Percentiles rank a stretch among this genome's conserved stretches.
These are phyloP conservation scores for Glaucomys volans DNA, from an alignment of 2,113 vertebrate genomes.

Conservation along the genomic window DNA sequence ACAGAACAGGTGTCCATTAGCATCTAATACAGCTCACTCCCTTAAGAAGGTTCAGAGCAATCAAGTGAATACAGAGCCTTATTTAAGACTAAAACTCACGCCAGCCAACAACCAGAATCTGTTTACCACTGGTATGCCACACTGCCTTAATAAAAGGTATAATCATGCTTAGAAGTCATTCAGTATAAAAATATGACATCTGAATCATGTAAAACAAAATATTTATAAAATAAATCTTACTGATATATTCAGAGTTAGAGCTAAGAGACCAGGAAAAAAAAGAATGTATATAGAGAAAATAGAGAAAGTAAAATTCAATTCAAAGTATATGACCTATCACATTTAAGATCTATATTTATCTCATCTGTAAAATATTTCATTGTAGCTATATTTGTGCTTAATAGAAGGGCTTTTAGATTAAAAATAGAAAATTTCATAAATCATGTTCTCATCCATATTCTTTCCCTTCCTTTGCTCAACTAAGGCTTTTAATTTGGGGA, in stretches of 20 bases:
- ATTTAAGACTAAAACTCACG: background rate
- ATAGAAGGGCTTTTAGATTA: constrained; percentile 50
- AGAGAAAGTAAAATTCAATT: constrained; percentile 7
- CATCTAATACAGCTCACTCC: background rate
- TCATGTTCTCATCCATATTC: background rate
- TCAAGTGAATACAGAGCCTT: background rate
- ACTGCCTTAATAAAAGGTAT: constrained; percentile 32
- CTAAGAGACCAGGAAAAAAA: background rate
- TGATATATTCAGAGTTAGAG: background rate
- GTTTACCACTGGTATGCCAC: background rate
- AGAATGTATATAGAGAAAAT: background rate
- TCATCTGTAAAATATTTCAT: constrained; percentile 52
- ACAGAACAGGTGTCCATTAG: background rate
- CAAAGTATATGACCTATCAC: background rate
- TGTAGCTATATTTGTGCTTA: constrained; percentile 55
- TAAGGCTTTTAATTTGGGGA: background rate
- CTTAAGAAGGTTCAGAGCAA: background rate
- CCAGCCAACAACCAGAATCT: background rate
- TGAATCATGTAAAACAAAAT: constrained; percentile 64
- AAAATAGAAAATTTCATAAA: constrained; percentile 31
- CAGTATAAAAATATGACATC: constrained; percentile 67
- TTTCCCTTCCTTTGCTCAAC: background rate
- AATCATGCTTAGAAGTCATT: constrained; percentile 9
- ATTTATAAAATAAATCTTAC: constrained; percentile 26
- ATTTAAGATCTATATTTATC: constrained; percentile 35